Evolutionary conservation across 2,113 vertebrate genomes (phyloP), one percentile per base, ranked within the genome.

Genomic region (Chionodraco myersi): DNA sequence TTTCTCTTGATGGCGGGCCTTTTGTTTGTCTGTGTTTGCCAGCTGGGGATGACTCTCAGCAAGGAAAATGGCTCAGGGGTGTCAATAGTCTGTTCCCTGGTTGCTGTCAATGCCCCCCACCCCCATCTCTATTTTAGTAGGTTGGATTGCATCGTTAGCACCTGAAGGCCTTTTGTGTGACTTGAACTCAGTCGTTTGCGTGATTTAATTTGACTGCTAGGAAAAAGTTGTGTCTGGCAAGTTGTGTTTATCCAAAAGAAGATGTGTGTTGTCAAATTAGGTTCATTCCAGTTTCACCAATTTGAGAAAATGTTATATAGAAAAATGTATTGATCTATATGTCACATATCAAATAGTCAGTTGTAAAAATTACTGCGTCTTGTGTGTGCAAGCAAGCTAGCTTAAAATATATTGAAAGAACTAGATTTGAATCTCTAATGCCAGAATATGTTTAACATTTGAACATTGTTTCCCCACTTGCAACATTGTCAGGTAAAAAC

Each of bases 11-110:
- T 86, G 84, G 88, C 18, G 1, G 78, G 12, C 86, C 69, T 85
- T 94, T 94, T 94, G 91, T 94, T 88, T 92, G 71, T 13, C 53
- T 84, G 72, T 82, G 81, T 90, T 91, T 85, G 81, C 73, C 74
- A 86, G 89, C 71, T 84, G 79, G 84, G 82, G 91, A 90, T 80
- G 79, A 86, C 79, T 78, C 80, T 89, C 72, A 71, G 80, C 77
- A 48, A 84, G 82, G 76, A 87, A 89, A 87, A 86, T 83, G 73
- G 59, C 86, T 80, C 69, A 74, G 79, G 79, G 89, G 91, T 92
- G 93, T 93, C 87, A 92, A 91, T 77, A 81, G 86, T 80, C 61
- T 14, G 73, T 70, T 83, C 79, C 80, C 34, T 78, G 52, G 69
- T 57, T 62, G 84, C 79, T 89, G 65, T 84, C 82, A 75, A 53